These are phyloP conservation scores for Standfussiana lucernea DNA, from an alignment of 2,888 invertebrate species.

Conservation along the genomic window DNA sequence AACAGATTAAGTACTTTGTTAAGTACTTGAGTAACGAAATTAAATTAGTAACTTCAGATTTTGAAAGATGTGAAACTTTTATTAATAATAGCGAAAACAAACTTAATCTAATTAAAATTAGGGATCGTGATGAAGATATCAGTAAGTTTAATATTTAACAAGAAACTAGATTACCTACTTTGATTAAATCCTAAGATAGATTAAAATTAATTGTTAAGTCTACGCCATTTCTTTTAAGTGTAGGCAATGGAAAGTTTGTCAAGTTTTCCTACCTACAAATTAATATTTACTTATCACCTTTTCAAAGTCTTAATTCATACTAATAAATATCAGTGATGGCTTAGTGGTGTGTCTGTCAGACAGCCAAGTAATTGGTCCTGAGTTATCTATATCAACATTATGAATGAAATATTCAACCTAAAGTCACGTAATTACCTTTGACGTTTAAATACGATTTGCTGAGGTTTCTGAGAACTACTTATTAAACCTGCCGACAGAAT, in stretches of 20 bases:
- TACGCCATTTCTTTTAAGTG: neutral
- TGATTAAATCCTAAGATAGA: slow-evolving; percentile 16
- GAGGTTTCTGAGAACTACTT: neutral
- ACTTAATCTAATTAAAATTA: slow-evolving; percentile 40
- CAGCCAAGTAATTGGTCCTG: too few relatives aligned
- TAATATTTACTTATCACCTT: neutral
- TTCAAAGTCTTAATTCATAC: neutral
- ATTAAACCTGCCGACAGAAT: neutral
- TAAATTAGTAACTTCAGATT: slow-evolving; percentile 31
- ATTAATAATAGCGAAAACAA: slow-evolving; percentile 32
- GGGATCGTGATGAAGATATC: slow-evolving; percentile 13
- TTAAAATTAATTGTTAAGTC: slow-evolving; percentile 2
- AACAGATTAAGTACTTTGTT: slow-evolving; percentile 38
- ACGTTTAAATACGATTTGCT: neutral
- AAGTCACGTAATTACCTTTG: neutral
- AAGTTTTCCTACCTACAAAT: neutral
- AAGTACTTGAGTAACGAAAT: slow-evolving; percentile 14
- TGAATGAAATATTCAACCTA: neutral
- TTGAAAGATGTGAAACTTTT: slow-evolving; percentile 45
- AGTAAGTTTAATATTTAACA: slow-evolving; percentile 41
- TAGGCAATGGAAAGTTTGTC: neutral
- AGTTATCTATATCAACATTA: neutral
- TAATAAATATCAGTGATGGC: too few relatives aligned
- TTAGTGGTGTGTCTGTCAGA: too few relatives aligned
- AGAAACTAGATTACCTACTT: slow-evolving; percentile 21